Evolutionary conservation across 1,140 invertebrate species (phyloP).

Genomic region (Bombus superbus): DNA sequence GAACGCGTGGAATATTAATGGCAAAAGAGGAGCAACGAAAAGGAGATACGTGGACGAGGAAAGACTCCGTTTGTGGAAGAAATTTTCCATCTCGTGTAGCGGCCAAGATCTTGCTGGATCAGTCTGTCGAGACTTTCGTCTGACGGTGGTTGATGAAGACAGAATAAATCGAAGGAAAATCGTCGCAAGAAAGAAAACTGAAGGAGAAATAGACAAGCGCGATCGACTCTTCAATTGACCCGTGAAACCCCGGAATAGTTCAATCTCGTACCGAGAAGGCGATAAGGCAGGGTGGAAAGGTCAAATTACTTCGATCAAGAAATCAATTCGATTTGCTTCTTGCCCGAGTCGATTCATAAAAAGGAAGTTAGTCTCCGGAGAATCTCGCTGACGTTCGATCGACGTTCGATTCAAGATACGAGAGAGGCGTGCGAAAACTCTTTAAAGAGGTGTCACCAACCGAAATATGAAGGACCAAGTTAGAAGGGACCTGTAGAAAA

Average conservation of each 20-base stretch:
- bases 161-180: not conserved
- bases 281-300: slow-evolving; percentile 44
- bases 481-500: too few species aligned
- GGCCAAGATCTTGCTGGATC: not conserved
- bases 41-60: not conserved
- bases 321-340: slow-evolving; percentile 48
- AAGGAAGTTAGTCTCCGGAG: not conserved
- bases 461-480: too few species aligned
- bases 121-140: not conserved
- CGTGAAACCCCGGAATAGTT: slow-evolving; percentile 55
- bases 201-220: slow-evolving; percentile 20
- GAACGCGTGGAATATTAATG: too few species aligned
- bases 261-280: slow-evolving; percentile 28
- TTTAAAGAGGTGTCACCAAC: too few species aligned
- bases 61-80: not conserved
- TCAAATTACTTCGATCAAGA: slow-evolving; percentile 38
- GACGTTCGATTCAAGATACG: not conserved
- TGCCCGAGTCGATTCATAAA: slow-evolving; percentile 19
- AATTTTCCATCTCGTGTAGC: slow-evolving; percentile 17
- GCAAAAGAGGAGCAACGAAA: too few species aligned
- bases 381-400: not conserved
- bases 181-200: not conserved
- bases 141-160: not conserved
- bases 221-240: slow-evolving; percentile 45
- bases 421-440: not conserved